Base-by-base conservation (phyloP, 2,113 vertebrate species). In the Anguilla rostrata region DNA sequence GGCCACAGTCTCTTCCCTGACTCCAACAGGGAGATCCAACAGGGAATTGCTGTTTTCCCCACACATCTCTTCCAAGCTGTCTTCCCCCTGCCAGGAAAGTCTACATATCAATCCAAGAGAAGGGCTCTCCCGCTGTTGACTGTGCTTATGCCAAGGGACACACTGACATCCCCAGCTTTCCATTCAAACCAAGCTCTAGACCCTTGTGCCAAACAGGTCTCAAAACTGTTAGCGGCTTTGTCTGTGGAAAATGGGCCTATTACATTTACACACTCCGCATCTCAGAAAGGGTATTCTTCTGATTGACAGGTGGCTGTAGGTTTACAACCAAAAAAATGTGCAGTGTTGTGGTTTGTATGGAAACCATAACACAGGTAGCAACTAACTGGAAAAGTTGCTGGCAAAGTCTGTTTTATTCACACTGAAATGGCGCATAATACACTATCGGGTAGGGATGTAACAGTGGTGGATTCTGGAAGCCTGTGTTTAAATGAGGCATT, bases 81-180 rank as follows among this genome's bases (percentile, higher is more conserved):
- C 84, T 20, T n/a, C 78, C 41, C 71, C 84, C 63, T 88, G 75
- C 87, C 84, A 78, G 60, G 83, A n/a, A 81, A 84, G 15, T 75
- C 57, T 71, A 81, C 39, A 60, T 78, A 78, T 86, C 78, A 60
- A 66, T 71, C 78, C 82, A 40, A 43, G 60, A 43, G 57, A 78
- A 41, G n/a, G n/a, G n/a, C 83, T 84, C 63, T 63, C 87, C 46
- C 49, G 71, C 63, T 14, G 22, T 16, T 53, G 34, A 85, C 40
- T 83, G 71, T 14, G 43, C 78, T 34, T 87, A 83, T 78, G 83
- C 39, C 80, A 39, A 81, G 78, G 22, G 34, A 71, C 87, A 41
- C 66, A 78, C 81, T 56, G 49, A 78, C 78, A 80, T 82, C 63
- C 56, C 39, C 56, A 78, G 39, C 82, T 86, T 86, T 6, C 46